Conservation (phyloP, 2,888 invertebrate genomes). For the Zonitis immaculata region DNA sequence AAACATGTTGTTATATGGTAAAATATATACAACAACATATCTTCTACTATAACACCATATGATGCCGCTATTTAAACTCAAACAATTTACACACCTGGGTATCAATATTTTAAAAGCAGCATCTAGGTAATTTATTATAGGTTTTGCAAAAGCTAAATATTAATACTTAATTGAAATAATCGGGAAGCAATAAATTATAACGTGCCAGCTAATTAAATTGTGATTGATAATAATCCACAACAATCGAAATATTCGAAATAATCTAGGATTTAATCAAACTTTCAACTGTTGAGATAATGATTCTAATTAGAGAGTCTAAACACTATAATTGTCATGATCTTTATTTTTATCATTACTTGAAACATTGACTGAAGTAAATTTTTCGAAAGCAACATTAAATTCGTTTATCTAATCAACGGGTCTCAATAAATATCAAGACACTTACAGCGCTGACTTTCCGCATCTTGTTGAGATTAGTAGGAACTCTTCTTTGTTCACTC, state of each 20-base stretch:
- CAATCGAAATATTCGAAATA: neutral
- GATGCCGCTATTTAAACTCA: slow-evolving; percentile 1
- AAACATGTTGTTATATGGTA: slow-evolving; percentile 25
- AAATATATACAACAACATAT: no score
- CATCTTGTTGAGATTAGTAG: slow-evolving; percentile 60
- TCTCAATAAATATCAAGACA: slow-evolving; percentile 49
- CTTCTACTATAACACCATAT: slow-evolving; percentile 28
- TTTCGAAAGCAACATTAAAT: slow-evolving; percentile 28
- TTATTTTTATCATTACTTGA: slow-evolving; percentile 33
- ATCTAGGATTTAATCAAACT: neutral
- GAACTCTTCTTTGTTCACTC: slow-evolving; percentile 69
- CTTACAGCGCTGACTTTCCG: slow-evolving; percentile 94
- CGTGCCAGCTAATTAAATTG: neutral
- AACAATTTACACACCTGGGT: neutral
- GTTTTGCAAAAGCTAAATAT: neutral
- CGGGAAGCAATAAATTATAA: slow-evolving; percentile 4
- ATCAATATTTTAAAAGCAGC: neutral
- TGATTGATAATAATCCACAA: neutral
- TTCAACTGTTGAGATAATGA: neutral
- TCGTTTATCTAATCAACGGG: slow-evolving; percentile 27
- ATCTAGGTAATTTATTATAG: neutral
- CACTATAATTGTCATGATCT: slow-evolving; percentile 52
- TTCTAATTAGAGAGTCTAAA: slow-evolving; percentile 39
- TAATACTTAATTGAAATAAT: neutral
- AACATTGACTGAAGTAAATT: slow-evolving; percentile 18